A percentile compares a stretch with the other conserved stretches of the same genome.
Evolutionary conservation across 2,888 invertebrate species (phyloP).

Genomic region (Trissolcus brochymenae): DNA sequence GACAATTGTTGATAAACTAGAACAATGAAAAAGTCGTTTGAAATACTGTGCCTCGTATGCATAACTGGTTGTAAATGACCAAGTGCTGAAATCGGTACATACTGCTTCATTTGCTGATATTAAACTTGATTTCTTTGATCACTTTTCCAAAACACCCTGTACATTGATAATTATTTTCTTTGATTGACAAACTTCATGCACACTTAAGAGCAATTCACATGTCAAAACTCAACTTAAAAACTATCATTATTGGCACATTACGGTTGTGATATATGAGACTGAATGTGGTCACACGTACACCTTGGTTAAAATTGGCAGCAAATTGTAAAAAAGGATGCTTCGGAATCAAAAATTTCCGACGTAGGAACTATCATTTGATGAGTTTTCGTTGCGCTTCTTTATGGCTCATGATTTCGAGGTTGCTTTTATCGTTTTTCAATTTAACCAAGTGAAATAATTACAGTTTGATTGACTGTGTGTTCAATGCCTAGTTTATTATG

Average conservation of each 20-base stretch:
- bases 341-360: slow-evolving; percentile 39
- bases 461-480: too few species aligned
- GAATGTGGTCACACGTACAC: slow-evolving; percentile 39
- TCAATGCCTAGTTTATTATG: too few species aligned
- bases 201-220: slow-evolving; percentile 59
- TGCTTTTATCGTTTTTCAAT: slow-evolving; percentile 3
- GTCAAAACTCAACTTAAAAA: slow-evolving; percentile 56
- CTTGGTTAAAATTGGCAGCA: slow-evolving; percentile 29
- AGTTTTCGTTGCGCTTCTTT: too few species aligned
- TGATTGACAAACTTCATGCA: slow-evolving; percentile 23
- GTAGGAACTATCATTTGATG: slow-evolving; percentile 54
- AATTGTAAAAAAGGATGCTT: slow-evolving; percentile 9
- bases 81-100: too few species aligned
- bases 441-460: slow-evolving; percentile 20
- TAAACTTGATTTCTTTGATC: slow-evolving; percentile 3
- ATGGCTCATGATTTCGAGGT: slow-evolving; percentile 19
- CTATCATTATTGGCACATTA: slow-evolving; percentile 56
- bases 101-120: background rate
- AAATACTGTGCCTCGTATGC: too few species aligned
- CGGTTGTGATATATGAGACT: slow-evolving; percentile 39
- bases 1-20: background rate
- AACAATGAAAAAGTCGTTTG: background rate
- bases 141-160: slow-evolving; percentile 49
- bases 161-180: slow-evolving; percentile 40
- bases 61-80: too few species aligned